Conservation (phyloP, 1,140 invertebrate species). For the Oppia nitens region DNA sequence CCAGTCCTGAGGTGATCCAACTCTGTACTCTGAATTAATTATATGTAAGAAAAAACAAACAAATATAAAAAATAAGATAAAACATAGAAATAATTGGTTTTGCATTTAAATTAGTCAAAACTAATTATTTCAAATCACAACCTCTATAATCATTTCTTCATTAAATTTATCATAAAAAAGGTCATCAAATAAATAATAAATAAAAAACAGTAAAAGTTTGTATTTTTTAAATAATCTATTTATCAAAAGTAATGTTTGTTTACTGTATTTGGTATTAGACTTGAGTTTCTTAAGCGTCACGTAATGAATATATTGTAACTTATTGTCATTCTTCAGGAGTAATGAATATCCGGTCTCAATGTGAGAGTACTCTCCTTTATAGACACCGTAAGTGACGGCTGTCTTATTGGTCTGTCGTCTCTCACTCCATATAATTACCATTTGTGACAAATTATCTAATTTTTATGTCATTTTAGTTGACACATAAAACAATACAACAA, state of each 20-base stretch:
- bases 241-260: too few species aligned
- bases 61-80: not conserved
- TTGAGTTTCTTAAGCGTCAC: not conserved
- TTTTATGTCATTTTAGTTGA: too few species aligned
- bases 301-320: not conserved
- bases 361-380: not conserved
- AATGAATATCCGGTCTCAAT: not conserved
- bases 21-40: not conserved
- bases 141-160: not conserved
- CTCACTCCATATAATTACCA: not conserved
- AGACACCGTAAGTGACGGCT: not conserved
- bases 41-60: too few species aligned
- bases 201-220: too few species aligned
- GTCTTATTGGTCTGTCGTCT: not conserved
- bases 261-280: not conserved
- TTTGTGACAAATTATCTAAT: not conserved
- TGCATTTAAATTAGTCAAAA: not conserved
- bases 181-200: too few species aligned
- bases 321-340: not conserved
- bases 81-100: not conserved
- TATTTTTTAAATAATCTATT: too few species aligned
- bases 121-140: not conserved
- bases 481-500: too few species aligned
- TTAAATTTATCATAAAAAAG: not conserved
- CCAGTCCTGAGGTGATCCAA: conserved; percentile 28